Percentiles rank a stretch among this genome's conserved stretches.
Evolutionary conservation across 2,797 vertebrate species (phyloP).

Genomic region (Podargus strigoides): DNA sequence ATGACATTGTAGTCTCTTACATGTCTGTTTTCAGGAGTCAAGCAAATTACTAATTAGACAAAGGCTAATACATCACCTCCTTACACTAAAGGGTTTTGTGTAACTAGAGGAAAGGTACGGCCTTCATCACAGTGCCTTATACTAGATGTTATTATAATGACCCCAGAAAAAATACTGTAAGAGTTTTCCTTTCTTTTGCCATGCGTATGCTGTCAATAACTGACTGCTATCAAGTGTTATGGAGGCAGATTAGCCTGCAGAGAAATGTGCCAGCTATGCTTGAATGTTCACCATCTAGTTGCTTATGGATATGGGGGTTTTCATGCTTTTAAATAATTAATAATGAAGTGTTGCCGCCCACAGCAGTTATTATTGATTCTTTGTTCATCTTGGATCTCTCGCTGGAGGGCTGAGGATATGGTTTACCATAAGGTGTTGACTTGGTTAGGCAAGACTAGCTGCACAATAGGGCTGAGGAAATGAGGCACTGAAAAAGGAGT

Average conservation of each 20-base stretch:
- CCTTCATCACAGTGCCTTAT: neutral
- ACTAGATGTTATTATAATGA: neutral
- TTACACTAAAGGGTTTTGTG: constrained; percentile 8
- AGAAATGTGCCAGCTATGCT: neutral
- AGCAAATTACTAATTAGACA: constrained; percentile 26
- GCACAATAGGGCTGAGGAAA: neutral
- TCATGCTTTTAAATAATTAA: constrained; percentile 52
- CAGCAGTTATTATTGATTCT: neutral
- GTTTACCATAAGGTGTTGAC: neutral
- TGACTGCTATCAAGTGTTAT: neutral
- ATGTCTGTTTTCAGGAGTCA: constrained; percentile 27
- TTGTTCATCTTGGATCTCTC: neutral
- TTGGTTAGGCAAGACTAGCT: neutral
- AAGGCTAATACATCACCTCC: neutral
- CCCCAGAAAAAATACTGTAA: neutral
- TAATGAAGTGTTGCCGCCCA: constrained; percentile 4
- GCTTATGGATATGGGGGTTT: neutral
- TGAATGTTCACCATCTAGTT: neutral
- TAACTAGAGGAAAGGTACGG: constrained; percentile 31
- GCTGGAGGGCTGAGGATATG: neutral
- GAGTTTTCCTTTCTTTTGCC: neutral
- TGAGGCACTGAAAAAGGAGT: neutral
- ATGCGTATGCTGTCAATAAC: neutral
- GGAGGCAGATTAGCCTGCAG: neutral
- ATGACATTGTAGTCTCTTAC: constrained; percentile 32